phyloP scores from a whole-genome alignment of 2,797 vertebrate species.

The Coluber constrictor region DNA sequence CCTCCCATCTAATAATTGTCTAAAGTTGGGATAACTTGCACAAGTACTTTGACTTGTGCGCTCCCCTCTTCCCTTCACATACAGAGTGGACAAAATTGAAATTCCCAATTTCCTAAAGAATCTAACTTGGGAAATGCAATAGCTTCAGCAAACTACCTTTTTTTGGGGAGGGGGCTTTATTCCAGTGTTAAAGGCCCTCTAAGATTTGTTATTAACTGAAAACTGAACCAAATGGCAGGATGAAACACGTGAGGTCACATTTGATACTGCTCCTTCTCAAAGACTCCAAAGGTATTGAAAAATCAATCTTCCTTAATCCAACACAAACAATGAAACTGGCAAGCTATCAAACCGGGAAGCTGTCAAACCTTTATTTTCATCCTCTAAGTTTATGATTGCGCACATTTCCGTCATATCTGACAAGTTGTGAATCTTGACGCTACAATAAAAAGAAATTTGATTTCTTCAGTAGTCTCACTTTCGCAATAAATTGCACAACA shows the following conservation, averaged over 20 bases:
- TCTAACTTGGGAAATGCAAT: not conserved
- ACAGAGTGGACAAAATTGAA: not conserved
- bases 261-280: not conserved
- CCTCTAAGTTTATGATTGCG: slow-evolving; percentile 88
- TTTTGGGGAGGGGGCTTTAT: not conserved
- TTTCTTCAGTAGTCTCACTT: not conserved
- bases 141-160: not conserved
- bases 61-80: not conserved
- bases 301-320: not conserved
- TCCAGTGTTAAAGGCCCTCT: not conserved
- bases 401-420: slow-evolving; percentile 92
- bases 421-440: slow-evolving; percentile 95
- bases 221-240: not conserved
- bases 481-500: not conserved
- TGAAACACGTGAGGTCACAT: not conserved
- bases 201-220: not conserved
- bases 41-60: not conserved
- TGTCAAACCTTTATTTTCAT: slow-evolving; percentile 92
- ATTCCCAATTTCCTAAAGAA: not conserved
- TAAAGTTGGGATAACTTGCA: not conserved
- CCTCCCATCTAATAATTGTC: not conserved
- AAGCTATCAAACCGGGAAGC: slow-evolving; percentile 9
- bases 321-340: not conserved
- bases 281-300: not conserved
- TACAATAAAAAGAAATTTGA: slow-evolving; percentile 65